These are phyloP conservation scores for Tetramorium parvispinum DNA, from an alignment of 1,140 invertebrate species.

Conservation along the genomic window DNA sequence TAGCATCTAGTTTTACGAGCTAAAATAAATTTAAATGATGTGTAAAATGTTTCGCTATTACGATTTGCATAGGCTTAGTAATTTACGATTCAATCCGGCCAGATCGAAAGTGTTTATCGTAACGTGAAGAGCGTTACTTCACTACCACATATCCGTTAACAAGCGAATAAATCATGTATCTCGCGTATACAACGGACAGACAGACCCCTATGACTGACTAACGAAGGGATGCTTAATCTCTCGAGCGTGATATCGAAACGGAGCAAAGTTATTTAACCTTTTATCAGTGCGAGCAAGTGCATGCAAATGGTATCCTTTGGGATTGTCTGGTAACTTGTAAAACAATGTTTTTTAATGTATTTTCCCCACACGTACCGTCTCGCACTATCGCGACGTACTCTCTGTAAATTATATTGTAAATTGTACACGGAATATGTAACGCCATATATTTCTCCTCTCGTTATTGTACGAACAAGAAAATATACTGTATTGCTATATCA, in stretches of 20 bases:
- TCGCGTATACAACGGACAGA: background rate
- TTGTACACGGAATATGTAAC: background rate
- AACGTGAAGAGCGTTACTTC: background rate
- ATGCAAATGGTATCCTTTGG: background rate
- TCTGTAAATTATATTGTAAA: background rate
- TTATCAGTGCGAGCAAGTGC: slow-evolving; percentile 32
- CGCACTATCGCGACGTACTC: background rate
- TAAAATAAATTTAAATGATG: background rate
- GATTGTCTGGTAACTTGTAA: background rate
- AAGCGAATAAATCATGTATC: slow-evolving; percentile 5
- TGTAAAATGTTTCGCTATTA: background rate
- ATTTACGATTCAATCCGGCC: background rate
- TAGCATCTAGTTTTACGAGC: background rate
- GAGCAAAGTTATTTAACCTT: slow-evolving; percentile 64
- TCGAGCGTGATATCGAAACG: slow-evolving; percentile 35
- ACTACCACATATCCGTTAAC: background rate
- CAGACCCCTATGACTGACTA: background rate
- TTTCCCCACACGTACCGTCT: too few species aligned
- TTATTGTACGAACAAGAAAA: background rate
- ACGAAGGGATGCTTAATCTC: slow-evolving; percentile 51
- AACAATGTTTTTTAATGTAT: background rate
- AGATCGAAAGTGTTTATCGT: slow-evolving; percentile 23
- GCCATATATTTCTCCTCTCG: background rate
- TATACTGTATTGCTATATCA: background rate
- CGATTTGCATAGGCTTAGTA: background rate